Evolutionary conservation across 2,888 invertebrate genomes (phyloP), one percentile per base, ranked within the genome.

Genomic region (Octonoba sinensis): DNA sequence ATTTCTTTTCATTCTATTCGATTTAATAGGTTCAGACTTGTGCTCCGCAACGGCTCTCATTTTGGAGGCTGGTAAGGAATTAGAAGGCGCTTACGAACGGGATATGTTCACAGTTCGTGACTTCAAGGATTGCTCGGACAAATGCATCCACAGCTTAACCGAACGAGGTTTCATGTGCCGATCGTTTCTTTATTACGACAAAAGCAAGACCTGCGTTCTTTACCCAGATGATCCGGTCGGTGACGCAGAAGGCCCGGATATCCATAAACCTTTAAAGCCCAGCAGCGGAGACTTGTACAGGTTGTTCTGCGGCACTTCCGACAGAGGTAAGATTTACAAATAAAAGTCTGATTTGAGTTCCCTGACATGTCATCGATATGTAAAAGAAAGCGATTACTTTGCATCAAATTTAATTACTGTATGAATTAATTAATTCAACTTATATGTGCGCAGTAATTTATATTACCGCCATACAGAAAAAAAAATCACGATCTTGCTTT

Each of bases 141-240:
- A 82, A 16, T 86, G 86, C 72, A 69, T 83, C n/a, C 83, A 84
- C 15, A 84, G 84, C 22, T 47, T 86, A 46, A 84, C 83, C 3
- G 85, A 86, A 56, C 64, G 84, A 4, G 86, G 86, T 3, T 85
- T 85, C 71, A 69, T 85, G 60, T 86, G 86, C 69, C 78, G 86
- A 18, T 95, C 96, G 1, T 93, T 96, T 60, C 95, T 95, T 87
- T 96, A 94, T 87, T 95, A 96, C 87, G 95, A 95, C 85, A 93
- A 94, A 91, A 94, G 94, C 3, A 92, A 93, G 74, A 93, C 94
- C 86, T 96, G 96, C 86, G 93, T 95, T n/a, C 91, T 96, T 57
- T 95, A 95, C 0, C 96, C 96, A 89, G 96, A 96, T 89, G 96
- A 96, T 24, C 82, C 77, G 1, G 69, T 82, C 18, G 84, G 74